Evolutionary conservation across 2,113 vertebrate genomes (phyloP), one percentile per base, ranked within the genome.

Genomic region (Suricata suricatta): DNA sequence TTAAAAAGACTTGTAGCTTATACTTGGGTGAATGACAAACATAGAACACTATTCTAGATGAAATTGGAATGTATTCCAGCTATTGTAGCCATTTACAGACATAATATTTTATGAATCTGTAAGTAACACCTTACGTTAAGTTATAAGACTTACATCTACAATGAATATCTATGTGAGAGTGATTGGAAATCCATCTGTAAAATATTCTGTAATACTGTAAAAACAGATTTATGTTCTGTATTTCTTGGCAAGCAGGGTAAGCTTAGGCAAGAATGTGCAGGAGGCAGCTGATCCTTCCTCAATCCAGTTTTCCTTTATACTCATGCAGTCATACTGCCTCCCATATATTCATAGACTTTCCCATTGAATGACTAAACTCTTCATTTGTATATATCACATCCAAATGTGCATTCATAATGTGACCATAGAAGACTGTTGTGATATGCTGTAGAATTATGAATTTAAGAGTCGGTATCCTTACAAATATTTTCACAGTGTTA

Each of bases 181-280:
- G 76, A 76, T 52, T 88, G 52, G 11, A 97, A 96, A 92, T 83
- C 35, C 81, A 97, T 89, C 64, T 87, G 31, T 66, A 80, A 92
- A 4, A 66, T 72, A 66, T 35, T 83, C 86, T 81, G 38, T 60
- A 31, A 57, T 33, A 44, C 21, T 74, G 12, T 69, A 50, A 77
- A 82, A 68, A 47, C n/a, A 81, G 35, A 88, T 91, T 63, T 86
- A 54, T 72, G 54, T 69, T 96, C 79, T 80, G 1, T 77, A 76
- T 60, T 94, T 81, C 52, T 94, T 96, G 57, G 50, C 44, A 52
- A 71, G 38, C 50, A 93, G 10, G 21, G n/a, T 27, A 85, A 84
- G 13, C 29, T 66, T 68, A 66, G 15, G 77, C 27, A 95, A 84
- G 88, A 87, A 38, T 15, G 27, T 60, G 33, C 29, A 72, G 19